Conservation (phyloP, 2,888 invertebrate species). For the Spialia ferax region DNA sequence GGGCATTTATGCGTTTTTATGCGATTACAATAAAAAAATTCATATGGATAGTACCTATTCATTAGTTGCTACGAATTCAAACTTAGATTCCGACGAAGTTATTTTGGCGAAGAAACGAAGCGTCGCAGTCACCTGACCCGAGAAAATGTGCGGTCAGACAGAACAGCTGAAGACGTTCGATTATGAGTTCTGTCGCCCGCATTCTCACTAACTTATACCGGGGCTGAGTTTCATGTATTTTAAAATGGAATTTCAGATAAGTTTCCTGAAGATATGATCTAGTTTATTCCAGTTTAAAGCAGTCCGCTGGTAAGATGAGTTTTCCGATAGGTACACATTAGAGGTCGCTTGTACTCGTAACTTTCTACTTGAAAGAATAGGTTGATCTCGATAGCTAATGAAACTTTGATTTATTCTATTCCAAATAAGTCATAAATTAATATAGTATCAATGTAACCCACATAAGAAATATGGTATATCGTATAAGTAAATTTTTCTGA, state of each 20-base stretch:
- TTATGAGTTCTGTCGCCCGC: conserved; percentile 31
- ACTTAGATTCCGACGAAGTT: not conserved
- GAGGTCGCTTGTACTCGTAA: not conserved
- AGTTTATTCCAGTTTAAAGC: conserved; percentile 17
- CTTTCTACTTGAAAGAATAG: no score
- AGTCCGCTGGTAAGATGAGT: not conserved
- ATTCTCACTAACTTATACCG: conserved; percentile 32
- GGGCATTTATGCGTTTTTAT: no score
- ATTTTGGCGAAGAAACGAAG: not conserved
- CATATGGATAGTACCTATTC: no score
- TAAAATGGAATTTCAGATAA: conserved; percentile 31
- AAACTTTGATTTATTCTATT: no score
- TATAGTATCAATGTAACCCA: no score
- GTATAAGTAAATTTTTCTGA: no score
- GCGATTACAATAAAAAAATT: no score
- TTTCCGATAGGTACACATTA: not conserved
- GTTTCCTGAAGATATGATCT: conserved; percentile 15
- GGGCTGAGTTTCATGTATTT: conserved; percentile 23
- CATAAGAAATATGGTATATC: no score
- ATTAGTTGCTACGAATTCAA: not conserved
- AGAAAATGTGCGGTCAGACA: conserved; percentile 23
- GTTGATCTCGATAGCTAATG: no score
- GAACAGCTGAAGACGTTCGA: conserved; percentile 28
- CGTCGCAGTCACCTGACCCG: conserved; percentile 5
- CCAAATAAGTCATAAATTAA: no score